A percentile compares a stretch with the other conserved stretches of the same genome.
Conservation (phyloP, 2,797 vertebrate genomes). For the Molossus molossus region DNA sequence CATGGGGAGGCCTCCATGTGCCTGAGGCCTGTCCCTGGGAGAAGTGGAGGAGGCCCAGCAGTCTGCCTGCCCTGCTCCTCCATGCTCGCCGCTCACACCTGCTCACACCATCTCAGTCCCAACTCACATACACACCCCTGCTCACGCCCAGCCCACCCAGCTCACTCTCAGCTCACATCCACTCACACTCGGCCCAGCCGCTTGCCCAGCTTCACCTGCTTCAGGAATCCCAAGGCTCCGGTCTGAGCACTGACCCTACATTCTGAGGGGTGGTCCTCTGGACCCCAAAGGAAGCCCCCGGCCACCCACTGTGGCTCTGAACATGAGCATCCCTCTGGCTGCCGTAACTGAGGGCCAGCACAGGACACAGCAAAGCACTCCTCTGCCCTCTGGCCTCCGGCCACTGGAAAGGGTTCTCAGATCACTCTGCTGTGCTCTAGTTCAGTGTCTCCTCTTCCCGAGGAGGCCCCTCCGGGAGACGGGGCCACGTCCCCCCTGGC, state of each 20-base stretch:
- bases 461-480: background rate
- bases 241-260: background rate
- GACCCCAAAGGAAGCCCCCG: background rate
- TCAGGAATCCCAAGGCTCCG: background rate
- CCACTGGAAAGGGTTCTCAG: fast-evolving
- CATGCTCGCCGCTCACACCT: background rate
- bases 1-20: fast-evolving
- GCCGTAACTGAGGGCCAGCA: background rate
- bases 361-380: background rate
- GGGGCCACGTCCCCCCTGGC: background rate
- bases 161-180: background rate
- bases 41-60: background rate
- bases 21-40: background rate
- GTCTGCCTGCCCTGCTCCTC: background rate
- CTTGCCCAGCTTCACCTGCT: background rate
- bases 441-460: background rate
- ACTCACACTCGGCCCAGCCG: background rate
- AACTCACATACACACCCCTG: background rate
- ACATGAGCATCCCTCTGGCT: background rate
- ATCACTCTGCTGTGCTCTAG: fast-evolving
- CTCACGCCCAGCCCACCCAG: background rate
- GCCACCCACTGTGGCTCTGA: background rate
- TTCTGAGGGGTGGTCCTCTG: background rate
- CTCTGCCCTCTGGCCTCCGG: background rate
- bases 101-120: background rate